phyloP scores from a whole-genome alignment of 2,113 vertebrate genomes.

The Dunckerocampus dactyliophorus region DNA sequence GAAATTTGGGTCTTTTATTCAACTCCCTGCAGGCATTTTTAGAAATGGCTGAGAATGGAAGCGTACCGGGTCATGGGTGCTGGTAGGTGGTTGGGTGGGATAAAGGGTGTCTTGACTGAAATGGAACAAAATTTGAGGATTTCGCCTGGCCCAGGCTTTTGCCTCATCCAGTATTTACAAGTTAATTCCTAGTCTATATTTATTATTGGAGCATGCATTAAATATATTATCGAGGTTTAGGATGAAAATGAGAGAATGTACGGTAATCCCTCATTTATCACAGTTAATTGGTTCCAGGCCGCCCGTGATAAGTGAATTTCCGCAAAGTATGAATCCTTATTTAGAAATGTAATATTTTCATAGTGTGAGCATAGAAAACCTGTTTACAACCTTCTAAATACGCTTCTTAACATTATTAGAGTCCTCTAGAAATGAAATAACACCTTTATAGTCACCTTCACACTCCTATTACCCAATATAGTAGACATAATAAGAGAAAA shows the following conservation, averaged over 20 bases:
- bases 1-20: constrained; percentile 69
- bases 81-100: constrained; percentile 7
- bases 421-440: no score
- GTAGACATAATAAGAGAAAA: no score
- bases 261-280: no score
- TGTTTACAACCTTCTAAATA: no score
- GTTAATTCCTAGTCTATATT: constrained; percentile 9
- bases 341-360: no score
- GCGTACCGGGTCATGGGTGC: constrained; percentile 31
- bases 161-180: constrained; percentile 40
- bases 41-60: constrained; percentile 47
- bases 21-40: constrained; percentile 45
- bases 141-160: constrained; percentile 54
- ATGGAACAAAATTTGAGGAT: constrained; percentile 69
- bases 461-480: no score
- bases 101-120: constrained; percentile 40
- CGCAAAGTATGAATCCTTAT: no score
- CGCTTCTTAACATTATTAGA: no score
- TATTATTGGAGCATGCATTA: constrained; percentile 28
- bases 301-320: no score
- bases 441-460: no score
- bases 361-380: no score
- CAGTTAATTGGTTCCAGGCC: neutral
- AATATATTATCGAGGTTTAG: constrained; percentile 14
- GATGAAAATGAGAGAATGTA: neutral